phyloP scores from a whole-genome alignment of 2,888 invertebrate genomes.

The Cryptophagus acutangulus region DNA sequence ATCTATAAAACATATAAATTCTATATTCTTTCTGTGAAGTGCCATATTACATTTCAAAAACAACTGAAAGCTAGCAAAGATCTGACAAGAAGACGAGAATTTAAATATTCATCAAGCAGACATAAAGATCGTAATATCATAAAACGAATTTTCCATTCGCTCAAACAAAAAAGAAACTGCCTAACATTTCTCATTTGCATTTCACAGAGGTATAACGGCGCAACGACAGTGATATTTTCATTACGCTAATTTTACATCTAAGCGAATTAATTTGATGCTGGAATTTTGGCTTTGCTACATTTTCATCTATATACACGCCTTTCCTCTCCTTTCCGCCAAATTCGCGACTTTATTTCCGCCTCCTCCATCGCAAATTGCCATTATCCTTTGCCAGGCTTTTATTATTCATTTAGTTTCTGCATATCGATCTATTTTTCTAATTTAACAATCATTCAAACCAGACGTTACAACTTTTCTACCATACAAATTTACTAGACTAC shows the following conservation, averaged over 20 bases:
- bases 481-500: no score
- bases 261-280: constrained; percentile 36
- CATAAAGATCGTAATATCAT: constrained; percentile 47
- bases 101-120: constrained; percentile 47
- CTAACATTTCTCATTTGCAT: constrained; percentile 36
- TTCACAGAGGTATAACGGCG: constrained; percentile 28
- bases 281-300: constrained; percentile 5
- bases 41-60: constrained; percentile 37
- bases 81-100: constrained; percentile 37
- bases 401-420: no score
- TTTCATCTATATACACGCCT: no score
- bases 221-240: constrained; percentile 44
- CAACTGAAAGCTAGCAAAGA: constrained; percentile 34
- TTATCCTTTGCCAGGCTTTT: no score
- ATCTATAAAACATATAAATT: constrained; percentile 43
- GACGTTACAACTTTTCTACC: no score
- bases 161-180: constrained; percentile 39
- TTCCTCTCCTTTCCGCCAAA: no score
- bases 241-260: constrained; percentile 40
- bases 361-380: no score
- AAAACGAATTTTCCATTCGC: constrained; percentile 47
- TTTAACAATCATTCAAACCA: no score
- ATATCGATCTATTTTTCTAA: no score
- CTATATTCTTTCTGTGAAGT: constrained; percentile 41
- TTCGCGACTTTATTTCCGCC: no score